Evolutionary conservation across 2,797 vertebrate genomes (phyloP).

Genomic region (Pseudochromis fuscus): DNA sequence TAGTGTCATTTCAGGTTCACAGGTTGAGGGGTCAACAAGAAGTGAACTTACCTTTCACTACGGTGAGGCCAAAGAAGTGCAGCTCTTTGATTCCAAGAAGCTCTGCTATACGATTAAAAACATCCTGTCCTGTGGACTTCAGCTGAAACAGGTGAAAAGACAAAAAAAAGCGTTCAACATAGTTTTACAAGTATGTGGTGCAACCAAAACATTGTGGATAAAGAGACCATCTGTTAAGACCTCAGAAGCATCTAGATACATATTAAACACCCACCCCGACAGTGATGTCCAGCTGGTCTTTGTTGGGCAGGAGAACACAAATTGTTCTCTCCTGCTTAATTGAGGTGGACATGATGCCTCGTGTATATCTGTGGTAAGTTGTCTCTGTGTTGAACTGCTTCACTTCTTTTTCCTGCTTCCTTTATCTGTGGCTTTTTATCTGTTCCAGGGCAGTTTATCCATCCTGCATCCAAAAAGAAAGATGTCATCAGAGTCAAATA

Average conservation of each 20-base stretch:
- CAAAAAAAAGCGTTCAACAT: not conserved
- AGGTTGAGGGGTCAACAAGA: not conserved
- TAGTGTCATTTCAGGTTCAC: conserved; percentile 6
- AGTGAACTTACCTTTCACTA: conserved; percentile 89
- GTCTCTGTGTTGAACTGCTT: conserved; percentile 17
- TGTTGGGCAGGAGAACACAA: conserved; percentile 90
- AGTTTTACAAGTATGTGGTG: not conserved
- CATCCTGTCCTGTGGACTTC: conserved; percentile 91
- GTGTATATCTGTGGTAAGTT: conserved; percentile 19
- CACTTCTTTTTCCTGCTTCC: conserved; percentile 17
- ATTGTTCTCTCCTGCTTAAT: conserved; percentile 84
- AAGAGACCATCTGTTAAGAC: not conserved
- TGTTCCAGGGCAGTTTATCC: conserved; percentile 58
- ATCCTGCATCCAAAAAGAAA: conserved; percentile 63
- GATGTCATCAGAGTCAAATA: conserved; percentile 30
- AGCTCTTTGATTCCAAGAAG: conserved; percentile 88
- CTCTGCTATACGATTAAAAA: conserved; percentile 87
- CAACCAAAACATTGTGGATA: conserved; percentile 4
- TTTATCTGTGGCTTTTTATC: conserved; percentile 49
- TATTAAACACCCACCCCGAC: conserved; percentile 84
- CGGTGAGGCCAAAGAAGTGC: conserved; percentile 92
- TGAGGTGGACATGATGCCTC: conserved; percentile 76
- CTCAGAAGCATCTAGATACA: not conserved
- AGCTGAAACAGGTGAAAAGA: conserved; percentile 76
- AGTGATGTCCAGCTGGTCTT: conserved; percentile 87